phyloP scores from a whole-genome alignment of 2,888 invertebrate genomes.

The Drosophila robusta region DNA sequence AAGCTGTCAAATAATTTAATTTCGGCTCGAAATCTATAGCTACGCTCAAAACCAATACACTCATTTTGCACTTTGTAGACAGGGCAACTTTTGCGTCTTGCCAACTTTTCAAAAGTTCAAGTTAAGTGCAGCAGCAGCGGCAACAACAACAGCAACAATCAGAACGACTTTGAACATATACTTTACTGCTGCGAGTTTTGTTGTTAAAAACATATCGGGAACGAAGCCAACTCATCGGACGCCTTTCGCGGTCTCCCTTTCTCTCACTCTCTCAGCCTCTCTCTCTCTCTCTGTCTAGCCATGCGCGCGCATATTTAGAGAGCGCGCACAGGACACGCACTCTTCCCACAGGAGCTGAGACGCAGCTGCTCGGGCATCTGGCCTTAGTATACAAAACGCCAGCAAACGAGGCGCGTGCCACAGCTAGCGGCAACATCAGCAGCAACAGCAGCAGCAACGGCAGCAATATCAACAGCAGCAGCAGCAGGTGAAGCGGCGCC shows the following conservation, averaged over 20 bases:
- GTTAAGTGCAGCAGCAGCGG: constrained; percentile 63
- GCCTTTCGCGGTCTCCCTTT: constrained; percentile 24
- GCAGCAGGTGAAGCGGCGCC: constrained; percentile 40
- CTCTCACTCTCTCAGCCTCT: constrained; percentile 21
- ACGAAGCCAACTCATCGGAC: constrained; percentile 33
- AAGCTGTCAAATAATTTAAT: too few relatives aligned
- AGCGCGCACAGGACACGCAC: constrained; percentile 29
- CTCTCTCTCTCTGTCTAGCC: constrained; percentile 13
- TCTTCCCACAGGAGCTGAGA: constrained; percentile 72
- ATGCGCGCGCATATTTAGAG: constrained; percentile 68
- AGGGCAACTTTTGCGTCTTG: constrained; percentile 37
- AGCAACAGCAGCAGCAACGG: constrained; percentile 17
- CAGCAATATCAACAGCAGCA: constrained; percentile 9
- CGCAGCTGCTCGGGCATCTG: constrained; percentile 68
- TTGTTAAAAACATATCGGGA: constrained; percentile 66
- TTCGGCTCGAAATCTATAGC: too few relatives aligned
- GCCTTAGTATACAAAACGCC: constrained; percentile 71
- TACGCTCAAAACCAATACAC: neutral
- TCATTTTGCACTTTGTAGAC: neutral
- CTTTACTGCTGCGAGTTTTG: constrained; percentile 35
- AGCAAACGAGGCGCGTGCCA: constrained; percentile 56
- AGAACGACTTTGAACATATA: constrained; percentile 31
- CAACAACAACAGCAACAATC: constrained; percentile 29
- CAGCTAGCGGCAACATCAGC: constrained; percentile 29
- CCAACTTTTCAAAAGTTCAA: constrained; percentile 69